Conservation (phyloP, 1,140 invertebrate species). For the Caenorhabditis tropicalis region DNA sequence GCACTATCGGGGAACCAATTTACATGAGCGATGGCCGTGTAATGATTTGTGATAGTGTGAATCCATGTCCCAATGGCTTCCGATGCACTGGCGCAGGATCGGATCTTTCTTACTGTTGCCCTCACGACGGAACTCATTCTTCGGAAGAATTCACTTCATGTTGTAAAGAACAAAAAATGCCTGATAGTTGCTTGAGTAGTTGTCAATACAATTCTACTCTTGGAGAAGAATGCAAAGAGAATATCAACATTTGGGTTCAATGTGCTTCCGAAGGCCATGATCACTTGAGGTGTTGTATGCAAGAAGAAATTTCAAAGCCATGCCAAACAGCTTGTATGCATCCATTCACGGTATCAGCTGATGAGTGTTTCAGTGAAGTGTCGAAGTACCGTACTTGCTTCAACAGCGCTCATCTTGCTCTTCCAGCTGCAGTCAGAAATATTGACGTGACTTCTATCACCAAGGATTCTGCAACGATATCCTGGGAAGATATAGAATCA, state of each 20-base stretch:
- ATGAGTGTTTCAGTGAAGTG: constrained; percentile 11
- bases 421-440: constrained; percentile 27
- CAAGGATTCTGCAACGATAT: neutral
- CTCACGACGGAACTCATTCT: constrained; percentile 24
- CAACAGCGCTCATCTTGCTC: neutral
- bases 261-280: constrained; percentile 55
- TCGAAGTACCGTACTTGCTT: constrained; percentile 38
- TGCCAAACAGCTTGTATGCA: constrained; percentile 48
- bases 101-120: constrained; percentile 35
- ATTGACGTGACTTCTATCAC: constrained; percentile 31
- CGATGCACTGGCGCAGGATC: neutral
- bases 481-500: constrained; percentile 42
- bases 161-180: constrained; percentile 46
- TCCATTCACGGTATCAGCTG: constrained; percentile 46
- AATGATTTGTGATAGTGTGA: constrained; percentile 43
- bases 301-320: constrained; percentile 44
- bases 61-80: constrained; percentile 49
- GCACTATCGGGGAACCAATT: constrained; percentile 49
- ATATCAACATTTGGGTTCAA: constrained; percentile 53
- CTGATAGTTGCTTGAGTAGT: neutral
- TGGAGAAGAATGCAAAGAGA: constrained; percentile 27
- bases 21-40: constrained; percentile 37
- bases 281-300: constrained; percentile 48
- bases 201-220: constrained; percentile 49
- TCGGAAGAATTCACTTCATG: constrained; percentile 47